A percentile compares a stretch with the other conserved stretches of the same genome.
Evolutionary conservation across 1,140 invertebrate genomes (phyloP).

Genomic region (Notospermus geniculatus): DNA sequence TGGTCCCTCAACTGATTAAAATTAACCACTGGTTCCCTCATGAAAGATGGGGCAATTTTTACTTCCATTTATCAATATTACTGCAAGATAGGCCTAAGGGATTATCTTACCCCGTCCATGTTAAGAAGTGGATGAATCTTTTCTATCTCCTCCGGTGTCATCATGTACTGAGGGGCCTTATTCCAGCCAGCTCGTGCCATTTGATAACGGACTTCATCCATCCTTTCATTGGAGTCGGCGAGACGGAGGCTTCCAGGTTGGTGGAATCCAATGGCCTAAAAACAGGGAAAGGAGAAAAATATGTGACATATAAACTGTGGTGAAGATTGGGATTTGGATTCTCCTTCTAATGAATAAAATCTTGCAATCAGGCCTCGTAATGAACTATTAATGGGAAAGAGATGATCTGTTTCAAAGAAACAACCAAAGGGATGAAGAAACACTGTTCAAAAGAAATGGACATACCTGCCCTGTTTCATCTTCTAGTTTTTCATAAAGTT

Average conservation of each 20-base stretch:
- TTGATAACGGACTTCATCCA: constrained; percentile 51
- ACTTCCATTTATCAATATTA: too few species aligned
- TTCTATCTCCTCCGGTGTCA: constrained; percentile 48
- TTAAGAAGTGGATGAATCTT: constrained; percentile 49
- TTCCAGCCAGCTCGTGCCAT: constrained; percentile 49
- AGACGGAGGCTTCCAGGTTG: constrained; percentile 46
- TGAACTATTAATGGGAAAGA: too few species aligned
- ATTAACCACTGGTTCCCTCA: too few species aligned
- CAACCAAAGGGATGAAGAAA: too few species aligned
- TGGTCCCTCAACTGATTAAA: too few species aligned
- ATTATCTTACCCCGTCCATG: constrained; percentile 37
- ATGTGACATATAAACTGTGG: too few species aligned
- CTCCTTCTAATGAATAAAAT: too few species aligned
- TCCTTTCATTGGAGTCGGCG: constrained; percentile 35
- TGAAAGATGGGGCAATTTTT: background rate
- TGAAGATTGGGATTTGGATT: too few species aligned
- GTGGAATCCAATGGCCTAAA: constrained; percentile 47
- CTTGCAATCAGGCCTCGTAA: too few species aligned
- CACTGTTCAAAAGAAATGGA: background rate
- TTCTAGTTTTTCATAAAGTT: constrained; percentile 46
- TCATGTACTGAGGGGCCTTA: constrained; percentile 44
- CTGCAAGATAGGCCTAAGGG: too few species aligned
- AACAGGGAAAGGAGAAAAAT: too few species aligned
- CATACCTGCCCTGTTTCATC: constrained; percentile 47
- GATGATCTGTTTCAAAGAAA: too few species aligned